Percentiles rank a stretch among this genome's conserved stretches.
These are phyloP conservation scores for Sinocyclocheilus rhinocerous DNA, from an alignment of 2,113 vertebrate species.

Conservation along the genomic window DNA sequence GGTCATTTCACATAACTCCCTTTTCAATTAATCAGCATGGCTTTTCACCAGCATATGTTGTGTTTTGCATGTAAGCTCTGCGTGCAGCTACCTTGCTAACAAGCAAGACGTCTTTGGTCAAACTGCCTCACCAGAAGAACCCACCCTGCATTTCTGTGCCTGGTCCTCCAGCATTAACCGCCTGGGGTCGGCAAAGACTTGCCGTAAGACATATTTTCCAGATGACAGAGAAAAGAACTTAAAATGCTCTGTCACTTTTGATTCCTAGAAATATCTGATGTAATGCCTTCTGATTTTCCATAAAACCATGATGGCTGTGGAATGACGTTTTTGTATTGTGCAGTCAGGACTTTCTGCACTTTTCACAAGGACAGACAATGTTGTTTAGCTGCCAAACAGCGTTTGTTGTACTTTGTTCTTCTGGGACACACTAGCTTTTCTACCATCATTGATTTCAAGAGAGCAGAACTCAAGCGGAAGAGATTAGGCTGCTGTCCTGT, in stretches of 20 bases:
- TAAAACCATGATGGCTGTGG: not conserved
- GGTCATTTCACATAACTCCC: too few species aligned
- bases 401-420: not conserved
- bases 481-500: conserved; percentile 16
- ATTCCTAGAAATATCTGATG: not conserved
- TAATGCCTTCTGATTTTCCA: not conserved
- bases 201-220: too few species aligned
- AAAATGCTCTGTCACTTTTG: too few species aligned
- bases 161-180: too few species aligned
- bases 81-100: not conserved
- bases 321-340: not conserved
- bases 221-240: too few species aligned
- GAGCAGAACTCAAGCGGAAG: conserved; percentile 16
- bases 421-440: not conserved
- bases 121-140: not conserved
- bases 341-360: not conserved
- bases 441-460: conserved; percentile 16
- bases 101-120: not conserved
- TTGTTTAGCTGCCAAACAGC: not conserved
- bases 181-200: too few species aligned
- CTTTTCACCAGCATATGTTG: too few species aligned
- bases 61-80: too few species aligned
- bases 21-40: too few species aligned
- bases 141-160: too few species aligned
- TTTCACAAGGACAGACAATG: not conserved